Evolutionary conservation across 1,140 invertebrate species (phyloP).

Genomic region (Drosophila watanabei): DNA sequence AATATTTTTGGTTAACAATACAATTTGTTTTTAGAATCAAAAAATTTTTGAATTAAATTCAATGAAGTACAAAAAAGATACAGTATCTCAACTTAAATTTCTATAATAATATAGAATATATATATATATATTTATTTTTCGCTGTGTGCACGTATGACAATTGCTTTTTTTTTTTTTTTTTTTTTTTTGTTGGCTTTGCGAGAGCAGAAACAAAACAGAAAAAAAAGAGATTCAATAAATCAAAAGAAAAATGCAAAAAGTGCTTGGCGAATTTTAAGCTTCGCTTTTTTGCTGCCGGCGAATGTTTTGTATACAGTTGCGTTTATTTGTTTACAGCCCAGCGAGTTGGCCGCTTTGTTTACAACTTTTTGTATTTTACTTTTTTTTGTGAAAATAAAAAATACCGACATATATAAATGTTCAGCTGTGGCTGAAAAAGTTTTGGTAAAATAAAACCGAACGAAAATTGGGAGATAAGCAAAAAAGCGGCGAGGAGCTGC

Average conservation of each 20-base stretch:
- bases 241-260: conserved; percentile 56
- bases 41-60: not conserved
- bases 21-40: not conserved
- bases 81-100: not conserved
- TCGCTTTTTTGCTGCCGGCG: conserved; percentile 32
- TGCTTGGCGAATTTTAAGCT: conserved; percentile 35
- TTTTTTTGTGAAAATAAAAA: conserved; percentile 30
- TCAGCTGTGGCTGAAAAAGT: conserved; percentile 28
- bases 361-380: conserved; percentile 49
- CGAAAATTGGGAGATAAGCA: conserved; percentile 67
- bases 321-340: conserved; percentile 60
- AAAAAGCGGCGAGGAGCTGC: conserved; percentile 56
- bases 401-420: conserved; percentile 40
- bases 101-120: not conserved
- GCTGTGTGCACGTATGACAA: conserved; percentile 43
- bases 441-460: conserved; percentile 46
- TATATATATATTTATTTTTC: not conserved
- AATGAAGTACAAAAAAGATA: not conserved
- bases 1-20: not conserved
- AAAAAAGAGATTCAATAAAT: conserved; percentile 55
- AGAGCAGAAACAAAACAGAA: conserved; percentile 20
- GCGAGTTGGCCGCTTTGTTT: conserved; percentile 54
- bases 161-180: conserved; percentile 52
- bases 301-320: conserved; percentile 50
- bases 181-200: conserved; percentile 31